A percentile compares a stretch with the other conserved stretches of the same genome.
phyloP scores from a whole-genome alignment of 1,140 invertebrate genomes.

The Octopus sinensis region DNA sequence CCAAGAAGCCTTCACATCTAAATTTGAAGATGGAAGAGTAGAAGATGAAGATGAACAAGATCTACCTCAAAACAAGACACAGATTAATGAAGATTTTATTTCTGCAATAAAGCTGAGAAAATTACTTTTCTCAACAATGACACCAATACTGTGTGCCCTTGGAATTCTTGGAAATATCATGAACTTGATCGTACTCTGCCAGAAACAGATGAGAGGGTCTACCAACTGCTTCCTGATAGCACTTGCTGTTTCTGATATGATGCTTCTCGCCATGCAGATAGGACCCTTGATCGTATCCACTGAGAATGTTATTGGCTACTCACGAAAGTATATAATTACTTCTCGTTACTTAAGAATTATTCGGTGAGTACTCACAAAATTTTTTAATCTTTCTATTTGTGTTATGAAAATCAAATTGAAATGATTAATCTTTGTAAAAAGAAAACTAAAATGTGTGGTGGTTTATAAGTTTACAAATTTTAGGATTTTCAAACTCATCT shows the following conservation, averaged over 20 bases:
- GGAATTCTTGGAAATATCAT: conserved; percentile 85
- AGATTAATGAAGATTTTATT: no score
- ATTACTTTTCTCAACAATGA: not conserved
- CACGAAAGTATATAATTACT: conserved; percentile 26
- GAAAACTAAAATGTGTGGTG: no score
- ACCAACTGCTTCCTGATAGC: conserved; percentile 88
- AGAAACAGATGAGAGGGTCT: conserved; percentile 87
- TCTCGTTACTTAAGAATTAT: conserved; percentile 28
- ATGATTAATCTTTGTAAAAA: no score
- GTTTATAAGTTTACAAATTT: no score
- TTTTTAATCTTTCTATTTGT: not conserved
- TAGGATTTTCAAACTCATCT: no score
- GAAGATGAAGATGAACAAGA: not conserved
- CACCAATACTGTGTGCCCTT: conserved; percentile 76
- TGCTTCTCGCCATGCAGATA: conserved; percentile 30
- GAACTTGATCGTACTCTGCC: conserved; percentile 77
- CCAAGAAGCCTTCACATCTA: no score
- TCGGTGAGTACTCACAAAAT: conserved; percentile 26
- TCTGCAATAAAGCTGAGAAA: no score
- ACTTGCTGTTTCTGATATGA: conserved; percentile 80
- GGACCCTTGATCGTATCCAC: not conserved
- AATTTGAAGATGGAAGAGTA: not conserved
- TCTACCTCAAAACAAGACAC: no score
- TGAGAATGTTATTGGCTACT: conserved; percentile 1
- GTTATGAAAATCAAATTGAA: no score